Evolutionary conservation across 2,113 vertebrate genomes (phyloP).

Genomic region (Campylomormyrus numenius): DNA sequence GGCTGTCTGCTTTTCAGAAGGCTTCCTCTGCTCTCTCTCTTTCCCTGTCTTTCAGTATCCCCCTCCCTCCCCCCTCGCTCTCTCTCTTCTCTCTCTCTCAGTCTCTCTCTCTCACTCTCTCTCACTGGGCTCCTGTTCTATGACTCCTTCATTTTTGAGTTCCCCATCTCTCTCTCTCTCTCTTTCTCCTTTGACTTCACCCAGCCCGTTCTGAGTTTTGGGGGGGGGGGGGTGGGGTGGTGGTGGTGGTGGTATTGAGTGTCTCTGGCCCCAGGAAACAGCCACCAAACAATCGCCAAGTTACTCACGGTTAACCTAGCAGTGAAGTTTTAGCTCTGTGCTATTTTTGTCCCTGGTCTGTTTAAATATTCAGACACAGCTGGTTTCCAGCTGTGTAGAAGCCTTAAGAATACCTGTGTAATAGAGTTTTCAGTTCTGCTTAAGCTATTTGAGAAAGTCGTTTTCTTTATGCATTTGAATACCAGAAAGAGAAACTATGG

Average conservation of each 20-base stretch:
- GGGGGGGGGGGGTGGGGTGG: neutral
- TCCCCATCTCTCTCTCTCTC: neutral
- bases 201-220: constrained; percentile 32
- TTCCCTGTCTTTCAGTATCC: neutral
- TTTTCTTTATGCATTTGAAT: neutral
- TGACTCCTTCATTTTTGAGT: neutral
- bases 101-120: neutral
- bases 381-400: neutral
- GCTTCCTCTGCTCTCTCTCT: constrained; percentile 28
- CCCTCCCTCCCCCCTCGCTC: neutral
- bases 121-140: neutral
- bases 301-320: neutral
- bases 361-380: neutral
- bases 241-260: neutral
- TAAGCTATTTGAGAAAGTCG: neutral
- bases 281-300: neutral
- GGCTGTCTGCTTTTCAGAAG: constrained; percentile 41
- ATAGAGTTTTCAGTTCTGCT: neutral
- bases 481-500: neutral
- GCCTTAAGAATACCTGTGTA: neutral
- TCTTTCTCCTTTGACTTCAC: neutral
- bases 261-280: neutral
- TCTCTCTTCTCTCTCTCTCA: neutral
- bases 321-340: neutral
- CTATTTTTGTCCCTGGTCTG: neutral